These are phyloP conservation scores for Dryocosmus kuriphilus DNA, from an alignment of 2,888 invertebrate genomes.

Conservation along the genomic window DNA sequence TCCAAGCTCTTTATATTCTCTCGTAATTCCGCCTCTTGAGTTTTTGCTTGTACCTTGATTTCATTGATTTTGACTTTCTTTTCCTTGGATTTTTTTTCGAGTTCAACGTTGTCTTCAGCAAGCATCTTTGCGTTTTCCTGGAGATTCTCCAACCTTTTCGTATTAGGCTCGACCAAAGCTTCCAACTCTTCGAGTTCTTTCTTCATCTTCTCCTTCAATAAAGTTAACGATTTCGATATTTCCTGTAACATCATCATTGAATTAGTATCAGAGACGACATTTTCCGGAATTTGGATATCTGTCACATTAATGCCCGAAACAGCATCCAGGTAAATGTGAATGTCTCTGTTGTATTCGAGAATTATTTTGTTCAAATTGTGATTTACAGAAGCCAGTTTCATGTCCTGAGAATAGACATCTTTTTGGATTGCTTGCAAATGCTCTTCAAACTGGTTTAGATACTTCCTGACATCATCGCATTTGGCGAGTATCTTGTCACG, in stretches of 20 bases:
- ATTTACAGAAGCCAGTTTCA: slow-evolving; percentile 65
- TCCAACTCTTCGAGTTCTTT: slow-evolving; percentile 15
- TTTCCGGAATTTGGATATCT: slow-evolving; percentile 26
- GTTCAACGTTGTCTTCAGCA: not conserved
- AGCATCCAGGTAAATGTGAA: slow-evolving; percentile 53
- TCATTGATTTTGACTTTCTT: not conserved
- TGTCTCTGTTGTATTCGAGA: slow-evolving; percentile 68
- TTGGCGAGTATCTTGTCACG: slow-evolving; percentile 64
- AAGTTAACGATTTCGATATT: not conserved
- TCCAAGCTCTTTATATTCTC: slow-evolving; percentile 16
- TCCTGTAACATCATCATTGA: not conserved
- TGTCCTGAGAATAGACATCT: slow-evolving; percentile 67
- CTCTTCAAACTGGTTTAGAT: slow-evolving; percentile 64
- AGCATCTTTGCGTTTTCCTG: not conserved
- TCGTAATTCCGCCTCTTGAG: slow-evolving; percentile 4
- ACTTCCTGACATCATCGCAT: slow-evolving; percentile 64
- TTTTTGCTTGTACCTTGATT: slow-evolving; percentile 22
- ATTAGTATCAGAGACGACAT: not conserved
- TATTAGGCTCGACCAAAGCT: not conserved
- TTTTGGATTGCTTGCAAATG: slow-evolving; percentile 69
- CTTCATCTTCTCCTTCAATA: slow-evolving; percentile 6
- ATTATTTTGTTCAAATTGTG: slow-evolving; percentile 66
- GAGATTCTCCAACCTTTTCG: not conserved
- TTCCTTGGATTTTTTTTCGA: not conserved
- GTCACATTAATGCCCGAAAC: not conserved